These are phyloP conservation scores for Apostichopus japonicus DNA, from an alignment of 35 echinoderm and acorn worm genomes.

Conservation along the genomic window DNA sequence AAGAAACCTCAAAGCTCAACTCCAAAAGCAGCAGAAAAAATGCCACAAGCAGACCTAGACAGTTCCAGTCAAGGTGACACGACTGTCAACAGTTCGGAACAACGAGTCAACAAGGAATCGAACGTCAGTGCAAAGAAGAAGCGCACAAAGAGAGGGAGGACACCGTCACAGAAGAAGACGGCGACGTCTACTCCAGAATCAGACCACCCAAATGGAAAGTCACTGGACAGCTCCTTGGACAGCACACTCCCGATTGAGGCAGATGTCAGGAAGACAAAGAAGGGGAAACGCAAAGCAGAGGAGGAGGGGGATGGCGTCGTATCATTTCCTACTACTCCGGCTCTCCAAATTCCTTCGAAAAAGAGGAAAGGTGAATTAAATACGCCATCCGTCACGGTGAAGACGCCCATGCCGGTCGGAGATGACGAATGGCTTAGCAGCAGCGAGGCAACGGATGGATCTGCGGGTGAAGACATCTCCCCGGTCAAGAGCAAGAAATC, in stretches of 20 bases:
- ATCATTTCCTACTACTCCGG: background rate
- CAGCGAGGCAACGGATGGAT: background rate
- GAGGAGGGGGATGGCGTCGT: background rate
- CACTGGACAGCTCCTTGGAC: conserved; percentile 15
- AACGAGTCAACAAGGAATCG: background rate
- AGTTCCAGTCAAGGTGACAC: background rate
- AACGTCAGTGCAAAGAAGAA: background rate
- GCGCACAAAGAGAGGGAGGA: background rate
- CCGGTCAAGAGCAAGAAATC: background rate
- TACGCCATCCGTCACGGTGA: background rate
- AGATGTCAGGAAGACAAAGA: background rate
- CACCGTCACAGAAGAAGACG: background rate
- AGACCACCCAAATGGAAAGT: background rate
- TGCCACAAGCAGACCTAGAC: background rate
- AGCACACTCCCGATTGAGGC: conserved; percentile 9
- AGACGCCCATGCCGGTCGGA: background rate
- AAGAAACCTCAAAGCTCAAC: background rate
- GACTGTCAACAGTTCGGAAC: background rate
- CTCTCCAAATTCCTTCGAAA: background rate
- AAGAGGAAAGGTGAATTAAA: background rate
- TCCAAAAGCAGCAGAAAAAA: background rate
- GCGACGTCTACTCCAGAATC: background rate
- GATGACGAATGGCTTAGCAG: background rate
- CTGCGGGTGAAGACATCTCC: background rate
- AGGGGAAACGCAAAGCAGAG: background rate